These are phyloP conservation scores for Sericinus montela DNA, from an alignment of 2,888 invertebrate species.

Conservation along the genomic window DNA sequence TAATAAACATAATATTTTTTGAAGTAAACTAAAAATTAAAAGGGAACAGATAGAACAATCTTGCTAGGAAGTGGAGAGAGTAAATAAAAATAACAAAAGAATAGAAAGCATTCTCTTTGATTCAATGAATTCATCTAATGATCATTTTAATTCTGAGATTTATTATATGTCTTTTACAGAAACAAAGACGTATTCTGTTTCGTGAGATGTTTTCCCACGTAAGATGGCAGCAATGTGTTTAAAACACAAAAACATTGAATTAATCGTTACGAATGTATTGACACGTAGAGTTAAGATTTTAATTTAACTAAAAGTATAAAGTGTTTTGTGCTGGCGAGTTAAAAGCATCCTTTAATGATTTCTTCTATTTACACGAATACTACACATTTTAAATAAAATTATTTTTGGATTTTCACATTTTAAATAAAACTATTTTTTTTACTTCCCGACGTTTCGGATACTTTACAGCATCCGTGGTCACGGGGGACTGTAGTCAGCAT, in stretches of 20 bases:
- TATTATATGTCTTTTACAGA: slow-evolving; percentile 14
- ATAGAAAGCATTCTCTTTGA: slow-evolving; percentile 7
- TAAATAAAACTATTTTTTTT: too few species aligned
- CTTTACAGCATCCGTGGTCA: too few species aligned
- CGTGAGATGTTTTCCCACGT: slow-evolving; percentile 19
- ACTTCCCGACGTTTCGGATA: too few species aligned
- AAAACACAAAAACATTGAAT: slow-evolving; percentile 8
- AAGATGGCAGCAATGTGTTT: slow-evolving; percentile 2
- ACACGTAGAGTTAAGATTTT: not conserved
- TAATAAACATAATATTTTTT: too few species aligned
- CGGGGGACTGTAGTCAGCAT: too few species aligned
- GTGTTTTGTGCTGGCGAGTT: too few species aligned
- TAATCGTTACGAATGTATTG: not conserved
- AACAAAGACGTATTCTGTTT: slow-evolving; percentile 22
- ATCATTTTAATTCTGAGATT: slow-evolving; percentile 16
- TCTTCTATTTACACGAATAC: too few species aligned
- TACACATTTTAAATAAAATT: too few species aligned
- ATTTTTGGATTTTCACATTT: too few species aligned
- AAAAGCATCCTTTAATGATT: too few species aligned
- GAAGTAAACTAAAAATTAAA: too few species aligned
- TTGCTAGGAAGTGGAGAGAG: slow-evolving; percentile 12
- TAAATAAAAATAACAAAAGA: slow-evolving; percentile 3
- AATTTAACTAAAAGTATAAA: not conserved
- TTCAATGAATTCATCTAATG: slow-evolving; percentile 17
- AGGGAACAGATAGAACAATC: not conserved